phyloP scores from a whole-genome alignment of 2,888 invertebrate genomes.

The Torymus tubicola region DNA sequence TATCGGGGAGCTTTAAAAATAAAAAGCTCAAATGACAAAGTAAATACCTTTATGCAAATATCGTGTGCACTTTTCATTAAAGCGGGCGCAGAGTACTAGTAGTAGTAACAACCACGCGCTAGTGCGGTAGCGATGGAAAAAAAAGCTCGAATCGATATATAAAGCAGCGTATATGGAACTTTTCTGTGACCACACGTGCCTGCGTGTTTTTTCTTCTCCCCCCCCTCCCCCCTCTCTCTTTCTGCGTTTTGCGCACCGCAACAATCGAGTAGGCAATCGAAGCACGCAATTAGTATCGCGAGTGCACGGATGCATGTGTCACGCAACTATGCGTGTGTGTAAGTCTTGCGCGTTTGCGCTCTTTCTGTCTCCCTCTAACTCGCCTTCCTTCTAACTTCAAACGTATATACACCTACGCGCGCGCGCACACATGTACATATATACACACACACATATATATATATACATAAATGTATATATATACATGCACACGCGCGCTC shows the following conservation, averaged over 20 bases:
- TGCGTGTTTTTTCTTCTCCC: too few species aligned
- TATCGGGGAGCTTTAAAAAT: background rate
- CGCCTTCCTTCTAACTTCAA: slow-evolving; percentile 29
- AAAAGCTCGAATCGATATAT: slow-evolving; percentile 24
- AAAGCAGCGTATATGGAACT: background rate
- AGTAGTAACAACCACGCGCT: too few species aligned
- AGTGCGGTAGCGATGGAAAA: background rate
- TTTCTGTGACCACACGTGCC: too few species aligned
- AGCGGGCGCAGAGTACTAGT: background rate
- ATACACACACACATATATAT: background rate
- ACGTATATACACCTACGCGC: slow-evolving; percentile 11
- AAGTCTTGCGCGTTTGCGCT: background rate
- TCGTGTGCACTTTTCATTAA: slow-evolving; percentile 16
- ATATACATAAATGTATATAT: slow-evolving; percentile 4
- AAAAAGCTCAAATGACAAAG: slow-evolving; percentile 37
- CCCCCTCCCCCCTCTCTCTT: too few species aligned
- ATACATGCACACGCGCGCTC: background rate
- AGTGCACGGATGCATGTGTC: slow-evolving; percentile 57
- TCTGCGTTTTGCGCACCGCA: background rate
- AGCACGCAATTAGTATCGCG: slow-evolving; percentile 62
- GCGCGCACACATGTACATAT: background rate
- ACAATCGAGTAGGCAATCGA: slow-evolving; percentile 58
- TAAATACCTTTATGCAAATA: slow-evolving; percentile 27
- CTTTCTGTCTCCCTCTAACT: slow-evolving; percentile 50
- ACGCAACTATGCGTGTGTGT: slow-evolving; percentile 57